Percentiles rank a stretch among this genome's conserved stretches.
phyloP scores from a whole-genome alignment of 2,113 vertebrate species.

The Rhea pennata region DNA sequence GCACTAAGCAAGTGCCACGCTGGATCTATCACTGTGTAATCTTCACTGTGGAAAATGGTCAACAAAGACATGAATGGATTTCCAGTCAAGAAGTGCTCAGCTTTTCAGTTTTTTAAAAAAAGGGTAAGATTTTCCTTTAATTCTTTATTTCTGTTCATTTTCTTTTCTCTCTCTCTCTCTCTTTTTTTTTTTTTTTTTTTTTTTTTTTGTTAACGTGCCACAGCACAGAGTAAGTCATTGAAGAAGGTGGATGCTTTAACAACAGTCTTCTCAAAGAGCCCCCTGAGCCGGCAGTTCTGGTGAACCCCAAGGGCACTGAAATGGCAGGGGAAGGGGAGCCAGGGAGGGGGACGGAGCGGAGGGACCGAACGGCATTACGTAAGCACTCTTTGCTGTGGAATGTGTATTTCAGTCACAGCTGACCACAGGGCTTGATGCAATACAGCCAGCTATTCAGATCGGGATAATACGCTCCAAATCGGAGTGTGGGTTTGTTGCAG shows the following conservation, averaged over 20 bases:
- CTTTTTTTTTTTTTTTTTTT: slow-evolving; percentile 22
- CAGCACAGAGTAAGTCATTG: background rate
- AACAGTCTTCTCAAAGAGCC: background rate
- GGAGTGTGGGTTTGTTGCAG: background rate
- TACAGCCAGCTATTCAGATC: background rate
- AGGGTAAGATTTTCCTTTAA: slow-evolving; percentile 86
- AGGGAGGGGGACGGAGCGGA: rapidly evolving
- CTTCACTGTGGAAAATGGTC: slow-evolving; percentile 87
- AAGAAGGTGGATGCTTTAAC: background rate
- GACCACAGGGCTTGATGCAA: slow-evolving; percentile 32
- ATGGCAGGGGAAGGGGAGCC: background rate
- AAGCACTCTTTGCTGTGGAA: slow-evolving; percentile 33
- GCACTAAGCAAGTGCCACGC: slow-evolving; percentile 66
- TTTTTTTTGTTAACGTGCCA: background rate
- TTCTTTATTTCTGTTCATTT: background rate
- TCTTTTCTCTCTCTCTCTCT: background rate
- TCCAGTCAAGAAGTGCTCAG: slow-evolving; percentile 98
- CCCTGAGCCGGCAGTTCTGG: background rate
- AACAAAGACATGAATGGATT: slow-evolving; percentile 97
- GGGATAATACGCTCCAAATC: background rate
- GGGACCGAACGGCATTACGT: background rate
- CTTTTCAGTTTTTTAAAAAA: slow-evolving; percentile 98
- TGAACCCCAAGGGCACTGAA: background rate
- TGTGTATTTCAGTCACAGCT: slow-evolving; percentile 7
- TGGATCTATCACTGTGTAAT: slow-evolving; percentile 74